phyloP scores from a whole-genome alignment of 2,888 invertebrate species.

The Acrobasis suavella region DNA sequence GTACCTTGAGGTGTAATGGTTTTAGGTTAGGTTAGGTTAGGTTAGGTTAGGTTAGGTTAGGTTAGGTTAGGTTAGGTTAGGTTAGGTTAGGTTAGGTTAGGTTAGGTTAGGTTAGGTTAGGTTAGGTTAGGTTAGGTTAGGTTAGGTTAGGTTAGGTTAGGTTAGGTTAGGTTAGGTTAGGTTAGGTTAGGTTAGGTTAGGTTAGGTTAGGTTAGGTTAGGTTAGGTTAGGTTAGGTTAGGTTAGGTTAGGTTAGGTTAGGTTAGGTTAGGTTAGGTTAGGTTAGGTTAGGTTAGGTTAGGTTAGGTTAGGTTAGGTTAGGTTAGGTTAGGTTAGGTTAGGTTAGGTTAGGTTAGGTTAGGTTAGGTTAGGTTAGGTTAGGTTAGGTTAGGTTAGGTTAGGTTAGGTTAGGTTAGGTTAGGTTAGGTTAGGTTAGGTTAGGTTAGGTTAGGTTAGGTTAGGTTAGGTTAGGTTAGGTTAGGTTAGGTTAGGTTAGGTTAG shows the following conservation, averaged over 20 bases:
- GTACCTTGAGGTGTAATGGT: no score
- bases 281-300: constrained; percentile 28
- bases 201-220: constrained; percentile 29
- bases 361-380: constrained; percentile 34
- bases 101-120: constrained; percentile 36
- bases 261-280: constrained; percentile 29
- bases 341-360: constrained; percentile 29
- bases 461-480: no score
- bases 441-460: no score
- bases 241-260: constrained; percentile 30
- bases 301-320: constrained; percentile 27
- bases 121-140: constrained; percentile 25
- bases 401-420: constrained; percentile 31
- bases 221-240: constrained; percentile 29
- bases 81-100: constrained; percentile 37
- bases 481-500: no score
- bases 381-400: constrained; percentile 32
- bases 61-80: constrained; percentile 37
- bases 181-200: constrained; percentile 29
- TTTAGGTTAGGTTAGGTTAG: constrained; percentile 33
- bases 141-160: constrained; percentile 26
- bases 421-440: constrained; percentile 30
- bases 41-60: constrained; percentile 34
- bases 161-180: constrained; percentile 28
- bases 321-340: constrained; percentile 30